Percentiles rank a stretch among this genome's conserved stretches.
These are phyloP conservation scores for Sapayoa aenigma DNA, from an alignment of 2,113 vertebrate genomes.

Conservation along the genomic window DNA sequence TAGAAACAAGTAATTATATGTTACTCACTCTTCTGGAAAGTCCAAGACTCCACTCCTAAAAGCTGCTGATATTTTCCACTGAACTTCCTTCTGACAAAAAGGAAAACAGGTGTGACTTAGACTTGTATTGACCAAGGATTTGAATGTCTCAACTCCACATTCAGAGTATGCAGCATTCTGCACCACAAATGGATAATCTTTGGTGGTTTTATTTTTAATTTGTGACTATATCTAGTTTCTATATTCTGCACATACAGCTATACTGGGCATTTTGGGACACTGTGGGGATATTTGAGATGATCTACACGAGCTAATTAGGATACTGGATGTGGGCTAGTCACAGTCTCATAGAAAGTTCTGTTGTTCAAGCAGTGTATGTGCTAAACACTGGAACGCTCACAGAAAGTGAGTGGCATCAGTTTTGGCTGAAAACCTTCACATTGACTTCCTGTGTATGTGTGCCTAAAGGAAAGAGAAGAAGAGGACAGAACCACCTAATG, in stretches of 20 bases:
- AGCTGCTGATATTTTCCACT: neutral
- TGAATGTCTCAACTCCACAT: neutral
- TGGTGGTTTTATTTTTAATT: neutral
- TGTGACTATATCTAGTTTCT: neutral
- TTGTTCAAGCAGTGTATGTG: neutral
- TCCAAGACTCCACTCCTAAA: neutral
- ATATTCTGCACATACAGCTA: neutral
- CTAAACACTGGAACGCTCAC: neutral
- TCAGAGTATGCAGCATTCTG: neutral
- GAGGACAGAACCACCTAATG: neutral
- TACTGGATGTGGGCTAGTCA: neutral
- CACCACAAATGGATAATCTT: neutral
- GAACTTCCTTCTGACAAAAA: neutral
- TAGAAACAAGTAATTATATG: neutral
- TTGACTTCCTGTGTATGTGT: neutral
- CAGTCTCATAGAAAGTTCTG: neutral
- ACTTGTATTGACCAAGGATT: neutral
- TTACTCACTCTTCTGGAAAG: slow-evolving; percentile 40
- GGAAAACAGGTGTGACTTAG: neutral
- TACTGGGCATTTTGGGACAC: neutral
- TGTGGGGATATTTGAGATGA: neutral
- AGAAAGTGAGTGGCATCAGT: neutral
- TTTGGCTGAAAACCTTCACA: neutral
- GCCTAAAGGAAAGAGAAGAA: neutral
- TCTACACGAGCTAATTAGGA: neutral